Base-by-base conservation (phyloP, 2,797 vertebrate species). In the Danio albolineatus region DNA sequence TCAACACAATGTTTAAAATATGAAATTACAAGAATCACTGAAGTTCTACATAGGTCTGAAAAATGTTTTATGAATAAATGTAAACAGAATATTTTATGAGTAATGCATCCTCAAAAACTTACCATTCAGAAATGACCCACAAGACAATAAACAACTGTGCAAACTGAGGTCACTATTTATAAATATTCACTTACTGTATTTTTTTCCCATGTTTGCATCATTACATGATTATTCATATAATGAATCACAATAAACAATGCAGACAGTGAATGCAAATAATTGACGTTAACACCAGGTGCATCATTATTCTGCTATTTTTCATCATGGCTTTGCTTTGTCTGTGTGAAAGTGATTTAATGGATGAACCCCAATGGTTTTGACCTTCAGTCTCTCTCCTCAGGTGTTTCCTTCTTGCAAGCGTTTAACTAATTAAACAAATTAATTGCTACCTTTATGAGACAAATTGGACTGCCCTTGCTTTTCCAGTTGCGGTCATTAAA, bases 391-490 rank as follows among this genome's bases (percentile, higher is more conserved):
- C 19, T 78, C 44, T 73, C 54, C 54, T 53, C 66, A 19, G 75
- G 66, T 69, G 70, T 83, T 81, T 73, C 61, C 72, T 81, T 72
- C 65, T 76, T 38, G 19, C 72, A 76, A 60, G 57, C 81, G 69
- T 81, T 83, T 75, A 65, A 73, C 49, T 84, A 77, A 82, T 83
- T 69, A 82, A 82, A 82, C 73, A 70, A 77, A 82, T 85, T 54
- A 83, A 84, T 85, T 83, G 76, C 64, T 77, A 62, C 62, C 51
- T 44, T 67, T 44, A 82, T 82, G 67, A 76, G 78, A 85, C 78
- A 78, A 73, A 82, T 80, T 74, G 76, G 66, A 70, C 56, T 8
- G 10, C 43, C 51, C 73, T 62, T 60, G 48, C 44, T 81, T 49
- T 19, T 59, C 7, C 44, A 57, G 16, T 79, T 54, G 75, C 2